Conservation (phyloP, 2,113 vertebrate genomes). For the Speoplatyrhinus poulsoni region DNA sequence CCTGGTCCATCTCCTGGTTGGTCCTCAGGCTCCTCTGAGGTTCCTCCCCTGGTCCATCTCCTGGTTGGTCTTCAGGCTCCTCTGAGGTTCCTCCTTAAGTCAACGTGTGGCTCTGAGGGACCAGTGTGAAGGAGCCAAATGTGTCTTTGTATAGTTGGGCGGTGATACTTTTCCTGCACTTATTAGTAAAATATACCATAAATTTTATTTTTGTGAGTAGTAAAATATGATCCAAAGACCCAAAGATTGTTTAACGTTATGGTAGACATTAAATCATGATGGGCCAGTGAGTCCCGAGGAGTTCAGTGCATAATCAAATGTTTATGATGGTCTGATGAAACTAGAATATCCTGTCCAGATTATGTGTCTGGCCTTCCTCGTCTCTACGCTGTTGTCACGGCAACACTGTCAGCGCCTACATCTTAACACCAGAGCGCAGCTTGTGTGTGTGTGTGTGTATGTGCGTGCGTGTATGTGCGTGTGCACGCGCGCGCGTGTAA, state of each 20-base stretch:
- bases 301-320: constrained; percentile 38
- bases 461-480: background rate
- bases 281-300: constrained; percentile 34
- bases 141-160: no score
- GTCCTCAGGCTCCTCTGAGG: no score
- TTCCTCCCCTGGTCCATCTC: no score
- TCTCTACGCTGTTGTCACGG: constrained; percentile 34
- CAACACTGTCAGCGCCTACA: background rate
- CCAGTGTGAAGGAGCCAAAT: background rate
- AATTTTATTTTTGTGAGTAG: background rate
- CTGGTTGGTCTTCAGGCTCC: no score
- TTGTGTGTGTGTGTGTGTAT: background rate
- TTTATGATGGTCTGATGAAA: constrained; percentile 67
- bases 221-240: constrained; percentile 5
- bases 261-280: constrained; percentile 47
- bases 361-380: constrained; percentile 1
- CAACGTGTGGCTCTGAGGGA: no score
- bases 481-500: background rate
- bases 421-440: constrained; percentile 9
- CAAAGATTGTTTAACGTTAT: constrained; percentile 24
- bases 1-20: no score
- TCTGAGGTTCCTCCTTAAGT: no score
- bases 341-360: constrained; percentile 52
- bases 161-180: no score
- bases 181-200: no score